Evolutionary conservation across 2,888 invertebrate species (phyloP).

Genomic region (Callyntrura guangdongensis): DNA sequence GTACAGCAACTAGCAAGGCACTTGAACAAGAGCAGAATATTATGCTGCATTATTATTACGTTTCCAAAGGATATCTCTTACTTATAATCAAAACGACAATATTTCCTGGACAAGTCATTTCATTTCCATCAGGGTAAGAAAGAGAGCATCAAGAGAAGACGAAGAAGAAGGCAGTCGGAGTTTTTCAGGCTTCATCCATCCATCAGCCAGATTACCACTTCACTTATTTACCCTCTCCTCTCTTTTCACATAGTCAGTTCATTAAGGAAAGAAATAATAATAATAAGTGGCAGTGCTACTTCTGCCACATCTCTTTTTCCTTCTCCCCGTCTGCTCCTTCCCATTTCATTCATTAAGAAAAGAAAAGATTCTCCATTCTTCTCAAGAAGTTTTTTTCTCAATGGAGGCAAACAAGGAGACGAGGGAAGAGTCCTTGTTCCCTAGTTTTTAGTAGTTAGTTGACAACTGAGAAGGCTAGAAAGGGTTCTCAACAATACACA

Average conservation of each 20-base stretch:
- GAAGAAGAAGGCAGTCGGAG: not conserved
- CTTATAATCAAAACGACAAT: constrained; percentile 72
- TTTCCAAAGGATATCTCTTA: constrained; percentile 62
- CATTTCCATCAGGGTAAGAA: constrained; percentile 62
- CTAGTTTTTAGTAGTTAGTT: constrained; percentile 7
- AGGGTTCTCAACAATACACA: not conserved
- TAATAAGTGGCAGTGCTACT: constrained; percentile 52
- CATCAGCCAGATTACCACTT: constrained; percentile 73
- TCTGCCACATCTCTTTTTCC: constrained; percentile 11
- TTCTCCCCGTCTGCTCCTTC: constrained; percentile 1
- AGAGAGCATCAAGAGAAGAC: constrained; percentile 39
- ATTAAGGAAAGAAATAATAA: constrained; percentile 67
- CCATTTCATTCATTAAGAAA: constrained; percentile 64
- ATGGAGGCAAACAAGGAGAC: constrained; percentile 45
- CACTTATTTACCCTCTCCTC: constrained; percentile 56
- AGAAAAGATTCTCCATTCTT: constrained; percentile 61
- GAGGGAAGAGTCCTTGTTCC: constrained; percentile 17
- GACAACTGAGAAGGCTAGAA: constrained; percentile 20
- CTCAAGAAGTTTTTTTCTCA: constrained; percentile 56
- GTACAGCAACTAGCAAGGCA: constrained; percentile 8
- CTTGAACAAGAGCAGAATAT: constrained; percentile 58
- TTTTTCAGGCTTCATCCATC: constrained; percentile 62
- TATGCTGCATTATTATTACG: constrained; percentile 62
- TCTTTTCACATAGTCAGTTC: constrained; percentile 55
- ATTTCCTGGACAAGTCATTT: constrained; percentile 72